Base-by-base conservation (phyloP, 2,888 invertebrate genomes). In the Hesperia comma region DNA sequence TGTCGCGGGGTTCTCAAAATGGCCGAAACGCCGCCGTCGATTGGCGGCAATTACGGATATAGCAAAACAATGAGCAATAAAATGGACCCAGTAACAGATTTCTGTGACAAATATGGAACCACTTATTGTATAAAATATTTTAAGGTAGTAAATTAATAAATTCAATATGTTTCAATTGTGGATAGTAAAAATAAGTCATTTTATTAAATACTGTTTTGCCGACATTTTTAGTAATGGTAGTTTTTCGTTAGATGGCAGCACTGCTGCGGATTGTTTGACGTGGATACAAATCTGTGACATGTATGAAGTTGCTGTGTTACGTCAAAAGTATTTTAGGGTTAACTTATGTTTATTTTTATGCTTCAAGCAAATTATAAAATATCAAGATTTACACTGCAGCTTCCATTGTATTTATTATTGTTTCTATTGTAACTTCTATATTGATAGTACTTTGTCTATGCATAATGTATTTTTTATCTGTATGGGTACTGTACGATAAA, bases 1-100 rank as follows among this genome's bases (percentile, higher is more conserved):
- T 86, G 89, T 88, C 71, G 84, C 83, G 92, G 93, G 93, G 92
- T 92, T 92, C 92, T 82, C 93, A 92, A 86, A 85, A 85, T 84
- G 84, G 83, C 77, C 70, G 78, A 83, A 86, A 83, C 77, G 85
- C 86, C 82, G 83, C 81, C 70, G 63, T 68, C 54, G 69, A 68
- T 72, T 81, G 81, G 92, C 92, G 92, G 86, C 75, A 89, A 84
- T 71, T 88, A 85, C 74, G 82, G 84, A 64, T 70, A 40, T 12
- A 14, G 49, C 62, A 32, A 61, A 63, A 51, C 6, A 41, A 12
- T 37, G 21, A 32, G 26, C 1, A 49, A 3, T 14, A 49, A 12
- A 62, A 41, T 43, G 17, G 21, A 2, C 5, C 40, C 7, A 41
- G 7, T 19, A 21, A 57, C 7, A 41, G 14, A 40, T 15, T 32